Percentiles rank a stretch among this genome's conserved stretches.
Evolutionary conservation across 2,888 invertebrate genomes (phyloP).

Genomic region (Trachelus stipa): DNA sequence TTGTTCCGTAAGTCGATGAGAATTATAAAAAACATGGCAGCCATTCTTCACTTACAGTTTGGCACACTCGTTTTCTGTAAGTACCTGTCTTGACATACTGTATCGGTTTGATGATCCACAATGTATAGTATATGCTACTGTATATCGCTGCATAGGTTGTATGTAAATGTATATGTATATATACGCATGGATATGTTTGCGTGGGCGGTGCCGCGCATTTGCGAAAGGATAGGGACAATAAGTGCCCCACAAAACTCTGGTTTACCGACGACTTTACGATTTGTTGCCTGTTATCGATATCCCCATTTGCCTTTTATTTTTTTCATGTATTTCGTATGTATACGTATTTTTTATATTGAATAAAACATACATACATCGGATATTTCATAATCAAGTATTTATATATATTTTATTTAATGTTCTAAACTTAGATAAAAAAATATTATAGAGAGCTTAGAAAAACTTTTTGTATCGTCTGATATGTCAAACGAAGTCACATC

Average conservation of each 20-base stretch:
- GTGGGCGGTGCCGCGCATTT: background rate
- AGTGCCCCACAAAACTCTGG: conserved; percentile 36
- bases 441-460: background rate
- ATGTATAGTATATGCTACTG: background rate
- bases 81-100: background rate
- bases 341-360: background rate
- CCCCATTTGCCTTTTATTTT: background rate
- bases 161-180: background rate
- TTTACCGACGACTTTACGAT: conserved; percentile 40
- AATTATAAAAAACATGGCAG: background rate
- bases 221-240: conserved; percentile 28
- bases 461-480: background rate
- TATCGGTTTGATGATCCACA: background rate
- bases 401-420: background rate
- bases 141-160: background rate
- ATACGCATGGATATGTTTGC: background rate
- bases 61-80: background rate
- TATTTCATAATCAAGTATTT: background rate
- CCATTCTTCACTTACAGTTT: background rate
- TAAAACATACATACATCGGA: background rate
- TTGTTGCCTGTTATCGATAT: conserved; percentile 32
- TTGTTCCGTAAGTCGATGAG: background rate
- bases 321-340: background rate
- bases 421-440: background rate
- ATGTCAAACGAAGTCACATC: background rate